Evolutionary conservation across 2,113 vertebrate genomes (phyloP).

Genomic region (Arothron firmamentum): DNA sequence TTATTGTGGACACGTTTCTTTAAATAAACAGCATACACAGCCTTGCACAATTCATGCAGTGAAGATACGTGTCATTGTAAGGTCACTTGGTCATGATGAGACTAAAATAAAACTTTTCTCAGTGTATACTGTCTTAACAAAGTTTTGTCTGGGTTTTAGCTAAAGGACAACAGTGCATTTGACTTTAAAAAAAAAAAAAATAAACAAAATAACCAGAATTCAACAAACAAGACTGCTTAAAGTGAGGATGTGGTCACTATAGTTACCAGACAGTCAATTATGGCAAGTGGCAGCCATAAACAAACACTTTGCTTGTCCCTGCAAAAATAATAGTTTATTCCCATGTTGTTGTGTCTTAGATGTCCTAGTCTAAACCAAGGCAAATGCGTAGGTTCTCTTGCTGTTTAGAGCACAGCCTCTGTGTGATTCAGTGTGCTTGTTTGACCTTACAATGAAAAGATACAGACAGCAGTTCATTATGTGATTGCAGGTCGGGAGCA

Average conservation of each 20-base stretch:
- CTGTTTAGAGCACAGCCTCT: conserved; percentile 38
- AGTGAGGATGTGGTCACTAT: conserved; percentile 51
- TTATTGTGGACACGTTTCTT: too few species aligned
- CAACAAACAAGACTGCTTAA: conserved; percentile 29
- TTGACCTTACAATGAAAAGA: conserved; percentile 51
- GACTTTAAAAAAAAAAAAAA: conserved; percentile 27
- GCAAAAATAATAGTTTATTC: conserved; percentile 58
- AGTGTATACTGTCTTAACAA: conserved; percentile 21
- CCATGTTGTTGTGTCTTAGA: conserved; percentile 66
- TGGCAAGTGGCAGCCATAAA: conserved; percentile 49
- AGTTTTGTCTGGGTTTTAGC: conserved; percentile 50
- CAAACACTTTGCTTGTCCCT: conserved; percentile 54
- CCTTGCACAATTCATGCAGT: too few species aligned
- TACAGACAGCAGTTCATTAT: conserved; percentile 53
- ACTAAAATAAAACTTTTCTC: background rate
- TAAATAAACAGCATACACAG: too few species aligned
- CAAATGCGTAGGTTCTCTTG: conserved; percentile 50
- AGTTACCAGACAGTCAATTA: conserved; percentile 55
- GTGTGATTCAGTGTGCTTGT: conserved; percentile 49
- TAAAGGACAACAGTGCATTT: conserved; percentile 27
- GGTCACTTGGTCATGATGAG: too few species aligned
- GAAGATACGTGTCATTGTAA: too few species aligned
- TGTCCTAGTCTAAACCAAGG: conserved; percentile 67
- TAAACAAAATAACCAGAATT: conserved; percentile 15
- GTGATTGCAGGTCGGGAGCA: conserved; percentile 59